Evolutionary conservation across 2,113 vertebrate species (phyloP).

Genomic region (Pachycephala philippinensis): DNA sequence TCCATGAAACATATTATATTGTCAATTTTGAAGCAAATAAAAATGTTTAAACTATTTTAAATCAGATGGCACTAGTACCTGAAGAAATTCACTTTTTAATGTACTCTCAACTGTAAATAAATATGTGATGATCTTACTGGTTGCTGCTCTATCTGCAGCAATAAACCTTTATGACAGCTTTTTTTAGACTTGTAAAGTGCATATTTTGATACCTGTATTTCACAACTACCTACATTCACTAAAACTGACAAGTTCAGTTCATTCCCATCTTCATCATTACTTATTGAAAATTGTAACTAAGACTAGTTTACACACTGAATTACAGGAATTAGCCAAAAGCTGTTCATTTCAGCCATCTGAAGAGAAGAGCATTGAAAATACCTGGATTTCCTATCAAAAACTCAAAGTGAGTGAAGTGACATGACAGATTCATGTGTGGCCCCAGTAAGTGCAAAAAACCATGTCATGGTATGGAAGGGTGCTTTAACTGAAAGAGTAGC

Average conservation of each 20-base stretch:
- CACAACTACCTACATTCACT: conserved; percentile 12
- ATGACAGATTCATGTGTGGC: neutral
- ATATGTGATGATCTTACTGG: neutral
- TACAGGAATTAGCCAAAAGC: neutral
- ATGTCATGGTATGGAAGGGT: neutral
- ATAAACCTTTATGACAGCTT: neutral
- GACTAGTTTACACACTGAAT: neutral
- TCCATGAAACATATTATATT: neutral
- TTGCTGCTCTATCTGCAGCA: neutral
- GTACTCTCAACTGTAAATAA: neutral
- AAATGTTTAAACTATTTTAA: neutral
- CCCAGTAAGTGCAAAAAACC: neutral
- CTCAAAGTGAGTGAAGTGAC: neutral
- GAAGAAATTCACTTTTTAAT: neutral
- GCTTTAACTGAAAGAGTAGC: neutral
- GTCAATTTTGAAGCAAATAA: neutral
- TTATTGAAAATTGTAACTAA: conserved; percentile 6
- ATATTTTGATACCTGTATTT: neutral
- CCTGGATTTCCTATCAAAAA: neutral
- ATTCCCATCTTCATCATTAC: neutral
- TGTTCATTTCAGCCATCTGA: neutral
- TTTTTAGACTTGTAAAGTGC: neutral
- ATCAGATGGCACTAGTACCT: neutral
- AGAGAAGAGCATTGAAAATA: neutral
- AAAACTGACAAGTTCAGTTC: conserved; percentile 24